phyloP scores from a whole-genome alignment of 1,140 invertebrate species.

The Conopomorpha cramerella region DNA sequence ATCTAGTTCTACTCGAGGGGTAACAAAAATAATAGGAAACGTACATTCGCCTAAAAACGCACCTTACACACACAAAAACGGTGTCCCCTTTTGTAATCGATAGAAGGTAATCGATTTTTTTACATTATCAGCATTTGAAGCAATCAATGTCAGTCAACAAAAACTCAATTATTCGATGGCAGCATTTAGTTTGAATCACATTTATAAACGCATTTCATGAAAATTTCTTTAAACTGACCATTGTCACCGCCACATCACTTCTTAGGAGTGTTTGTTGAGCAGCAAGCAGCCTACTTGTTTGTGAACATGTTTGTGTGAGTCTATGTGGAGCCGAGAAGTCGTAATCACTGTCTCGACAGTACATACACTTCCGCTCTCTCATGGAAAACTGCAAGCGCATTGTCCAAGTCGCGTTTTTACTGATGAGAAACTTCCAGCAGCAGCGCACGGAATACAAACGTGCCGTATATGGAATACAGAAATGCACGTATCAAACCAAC shows the following conservation, averaged over 20 bases:
- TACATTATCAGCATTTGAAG: no score
- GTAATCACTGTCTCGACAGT: no score
- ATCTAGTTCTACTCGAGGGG: no score
- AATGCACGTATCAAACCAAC: neutral
- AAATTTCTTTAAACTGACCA: neutral
- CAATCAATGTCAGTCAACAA: no score
- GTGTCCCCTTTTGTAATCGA: no score
- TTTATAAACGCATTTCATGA: neutral
- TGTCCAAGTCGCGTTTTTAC: slow-evolving; percentile 31
- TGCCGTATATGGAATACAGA: neutral
- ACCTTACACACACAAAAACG: no score
- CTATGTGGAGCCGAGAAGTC: no score
- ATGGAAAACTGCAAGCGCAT: slow-evolving; percentile 52
- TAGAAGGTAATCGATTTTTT: no score
- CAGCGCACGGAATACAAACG: slow-evolving; percentile 3
- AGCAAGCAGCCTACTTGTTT: neutral
- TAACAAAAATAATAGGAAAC: no score
- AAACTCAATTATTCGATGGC: neutral
- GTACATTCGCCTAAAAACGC: no score
- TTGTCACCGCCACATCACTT: neutral
- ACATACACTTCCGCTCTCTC: slow-evolving; percentile 56
- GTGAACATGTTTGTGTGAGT: no score
- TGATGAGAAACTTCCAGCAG: slow-evolving; percentile 30
- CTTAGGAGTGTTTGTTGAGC: neutral
- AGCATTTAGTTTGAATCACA: neutral